A percentile compares a stretch with the other conserved stretches of the same genome.
Conservation (phyloP, 2,888 invertebrate genomes). For the Gymnoscelis rufifasciata region DNA sequence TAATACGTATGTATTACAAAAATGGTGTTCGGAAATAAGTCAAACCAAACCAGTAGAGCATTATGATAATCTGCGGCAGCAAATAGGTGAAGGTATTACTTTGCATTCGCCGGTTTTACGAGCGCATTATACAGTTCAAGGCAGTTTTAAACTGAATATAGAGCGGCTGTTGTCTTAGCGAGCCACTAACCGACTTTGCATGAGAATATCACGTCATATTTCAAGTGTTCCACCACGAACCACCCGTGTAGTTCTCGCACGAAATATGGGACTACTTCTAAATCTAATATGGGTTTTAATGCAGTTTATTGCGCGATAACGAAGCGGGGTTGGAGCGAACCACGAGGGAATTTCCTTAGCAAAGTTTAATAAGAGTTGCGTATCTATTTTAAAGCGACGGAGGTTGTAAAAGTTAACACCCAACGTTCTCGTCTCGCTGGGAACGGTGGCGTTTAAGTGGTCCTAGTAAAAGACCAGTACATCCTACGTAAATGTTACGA, state of each 20-base stretch:
- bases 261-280: too few species aligned
- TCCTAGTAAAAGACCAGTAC: conserved; percentile 2
- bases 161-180: conserved; percentile 7
- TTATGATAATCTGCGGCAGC: conserved; percentile 7
- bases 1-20: too few species aligned
- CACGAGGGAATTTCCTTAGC: neutral
- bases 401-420: conserved; percentile 7
- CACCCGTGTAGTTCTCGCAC: too few species aligned
- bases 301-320: too few species aligned
- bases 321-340: too few species aligned
- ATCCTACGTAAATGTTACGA: neutral
- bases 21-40: too few species aligned
- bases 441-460: conserved; percentile 2
- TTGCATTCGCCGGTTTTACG: conserved; percentile 17
- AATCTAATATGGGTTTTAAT: too few species aligned
- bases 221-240: neutral
- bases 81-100: conserved; percentile 27
- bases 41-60: neutral
- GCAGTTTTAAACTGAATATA: conserved; percentile 16
- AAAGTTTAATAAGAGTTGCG: neutral
- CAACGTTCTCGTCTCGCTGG: conserved; percentile 5
- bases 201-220: neutral
- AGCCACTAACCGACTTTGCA: neutral
- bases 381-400: conserved; percentile 3
- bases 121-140: conserved; percentile 20